A percentile compares a stretch with the other conserved stretches of the same genome.
Conservation (phyloP, 2,113 vertebrate genomes). For the Lycocorax pyrrhopterus region DNA sequence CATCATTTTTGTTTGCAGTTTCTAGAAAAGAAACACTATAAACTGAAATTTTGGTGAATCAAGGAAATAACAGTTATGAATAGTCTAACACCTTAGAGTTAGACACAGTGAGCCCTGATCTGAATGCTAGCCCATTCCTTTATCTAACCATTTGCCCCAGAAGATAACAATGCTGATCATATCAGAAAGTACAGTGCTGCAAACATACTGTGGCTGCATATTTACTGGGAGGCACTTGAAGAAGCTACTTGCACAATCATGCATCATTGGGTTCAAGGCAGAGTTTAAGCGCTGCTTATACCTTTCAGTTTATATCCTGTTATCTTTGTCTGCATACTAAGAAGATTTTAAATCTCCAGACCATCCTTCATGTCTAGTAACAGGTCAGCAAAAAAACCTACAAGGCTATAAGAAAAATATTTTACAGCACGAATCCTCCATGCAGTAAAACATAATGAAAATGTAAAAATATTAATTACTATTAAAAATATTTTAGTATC, state of each 20-base stretch:
- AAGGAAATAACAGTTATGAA: neutral
- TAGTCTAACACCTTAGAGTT: neutral
- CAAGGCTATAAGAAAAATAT: neutral
- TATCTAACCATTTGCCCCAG: neutral
- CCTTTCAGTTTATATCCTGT: conserved; percentile 22
- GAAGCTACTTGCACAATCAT: neutral
- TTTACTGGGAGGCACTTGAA: neutral
- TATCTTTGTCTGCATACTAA: conserved; percentile 18
- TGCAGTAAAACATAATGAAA: neutral
- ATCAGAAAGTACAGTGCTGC: neutral
- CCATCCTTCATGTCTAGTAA: neutral
- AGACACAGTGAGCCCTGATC: neutral
- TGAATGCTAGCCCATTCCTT: neutral
- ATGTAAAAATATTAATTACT: neutral
- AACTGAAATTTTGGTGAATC: neutral
- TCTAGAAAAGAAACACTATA: neutral
- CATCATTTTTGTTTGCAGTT: neutral
- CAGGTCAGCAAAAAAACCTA: neutral
- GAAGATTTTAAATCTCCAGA: neutral
- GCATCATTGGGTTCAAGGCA: neutral
- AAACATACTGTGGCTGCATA: neutral
- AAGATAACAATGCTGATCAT: neutral
- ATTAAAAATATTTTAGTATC: neutral
- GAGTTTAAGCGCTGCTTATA: neutral
- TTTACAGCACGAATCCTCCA: neutral